Evolutionary conservation across 2,888 invertebrate genomes (phyloP), one percentile per base, ranked within the genome.

Genomic region (Molorchus minor): DNA sequence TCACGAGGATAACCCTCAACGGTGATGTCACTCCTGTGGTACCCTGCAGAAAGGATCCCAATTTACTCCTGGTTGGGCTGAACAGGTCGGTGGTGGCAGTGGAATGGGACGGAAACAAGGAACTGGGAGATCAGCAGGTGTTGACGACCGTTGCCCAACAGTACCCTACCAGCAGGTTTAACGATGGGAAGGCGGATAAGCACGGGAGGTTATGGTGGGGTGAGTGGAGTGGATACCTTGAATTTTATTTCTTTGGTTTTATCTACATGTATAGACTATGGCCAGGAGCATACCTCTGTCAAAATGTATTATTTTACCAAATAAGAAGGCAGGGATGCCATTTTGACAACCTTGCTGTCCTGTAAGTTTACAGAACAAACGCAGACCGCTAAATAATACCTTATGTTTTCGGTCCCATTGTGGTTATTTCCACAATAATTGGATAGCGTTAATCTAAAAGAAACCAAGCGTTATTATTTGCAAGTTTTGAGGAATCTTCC

Each of bases 111-210:
- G 81, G 83, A n/a, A 62, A 61, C 44, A 45, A 58, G 19, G 54
- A 44, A 29, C 35, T 67, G 7, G 66, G 64, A 19, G 58, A 20
- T 12, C 43, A 62, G 35, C 21, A 73, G 58, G 65, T 69, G 12
- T 61, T 86, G n/a, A 69, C 77, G 5, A 78, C 80, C 0, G 82
- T 85, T 0, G 84, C 85, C 7, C 65, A 71, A 0, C 76, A 82
- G 57, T 82, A 81, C 68, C 81, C 76, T 1, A 72, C 75, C 8
- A 83, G 83, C 64, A 75, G 85, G 58, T 83, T 86, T 66, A 87
- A 87, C 68, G 87, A 87, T 75, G 87, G 84, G 19, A 87, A 87
- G 75, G 86, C 85, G 17, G 87, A 87, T 69, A 77, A 79, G 16
- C 70, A 72, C 17, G 86, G 87, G 25, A 75, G 85, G 13, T 72